Evolutionary conservation across 2,797 vertebrate species (phyloP).

Genomic region (Channallabes apus): DNA sequence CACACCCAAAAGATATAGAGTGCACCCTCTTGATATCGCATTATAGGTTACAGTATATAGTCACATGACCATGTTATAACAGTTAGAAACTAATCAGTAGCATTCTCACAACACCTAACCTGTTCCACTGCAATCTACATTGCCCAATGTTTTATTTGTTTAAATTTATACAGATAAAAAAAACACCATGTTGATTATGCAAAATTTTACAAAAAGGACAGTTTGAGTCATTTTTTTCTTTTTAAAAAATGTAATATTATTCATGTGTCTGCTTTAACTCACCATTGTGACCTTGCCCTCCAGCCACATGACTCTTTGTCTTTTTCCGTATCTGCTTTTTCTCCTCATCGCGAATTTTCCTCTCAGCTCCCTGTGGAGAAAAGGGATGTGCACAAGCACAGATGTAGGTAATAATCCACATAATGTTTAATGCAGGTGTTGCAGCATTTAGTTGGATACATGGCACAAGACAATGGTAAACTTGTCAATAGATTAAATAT

Average conservation of each 20-base stretch:
- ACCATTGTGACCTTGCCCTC: slow-evolving; percentile 45
- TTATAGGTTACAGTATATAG: not conserved
- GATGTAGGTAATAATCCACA: not conserved
- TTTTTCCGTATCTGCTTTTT: slow-evolving; percentile 96
- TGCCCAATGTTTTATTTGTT: not conserved
- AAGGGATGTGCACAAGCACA: not conserved
- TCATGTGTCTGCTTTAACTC: not conserved
- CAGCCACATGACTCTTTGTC: slow-evolving; percentile 76
- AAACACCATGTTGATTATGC: not conserved
- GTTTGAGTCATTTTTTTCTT: not conserved
- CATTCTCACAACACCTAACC: not conserved
- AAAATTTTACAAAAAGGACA: no score
- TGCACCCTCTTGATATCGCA: not conserved
- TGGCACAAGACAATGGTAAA: not conserved
- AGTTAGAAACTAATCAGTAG: not conserved
- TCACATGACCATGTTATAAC: not conserved
- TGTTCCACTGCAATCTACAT: not conserved
- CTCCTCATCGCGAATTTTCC: slow-evolving; percentile 96
- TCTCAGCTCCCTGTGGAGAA: slow-evolving; percentile 86
- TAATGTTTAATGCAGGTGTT: not conserved
- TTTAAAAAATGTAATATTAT: not conserved
- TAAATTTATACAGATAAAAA: not conserved
- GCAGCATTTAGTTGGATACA: not conserved
- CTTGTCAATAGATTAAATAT: not conserved
- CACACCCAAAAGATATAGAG: not conserved